Evolutionary conservation across 2,888 invertebrate species (phyloP).

Genomic region (Dendrolimus pini): DNA sequence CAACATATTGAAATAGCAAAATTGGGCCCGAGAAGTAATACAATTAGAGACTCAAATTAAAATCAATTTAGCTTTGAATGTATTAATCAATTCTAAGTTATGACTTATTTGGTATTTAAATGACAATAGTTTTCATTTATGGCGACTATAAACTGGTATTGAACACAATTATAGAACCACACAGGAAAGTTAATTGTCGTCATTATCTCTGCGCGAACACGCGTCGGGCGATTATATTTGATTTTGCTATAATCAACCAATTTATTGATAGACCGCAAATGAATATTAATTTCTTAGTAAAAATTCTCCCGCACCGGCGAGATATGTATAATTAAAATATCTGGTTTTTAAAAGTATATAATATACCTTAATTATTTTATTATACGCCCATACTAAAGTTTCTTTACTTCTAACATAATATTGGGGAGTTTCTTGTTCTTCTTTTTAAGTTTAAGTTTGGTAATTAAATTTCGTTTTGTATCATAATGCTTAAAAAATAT

Average conservation of each 20-base stretch:
- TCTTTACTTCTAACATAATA: too few relatives aligned
- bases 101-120: background rate
- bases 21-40: too few relatives aligned
- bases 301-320: background rate
- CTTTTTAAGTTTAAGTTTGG: too few relatives aligned
- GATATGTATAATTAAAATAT: background rate
- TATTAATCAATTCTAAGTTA: background rate
- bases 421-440: too few relatives aligned
- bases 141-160: background rate
- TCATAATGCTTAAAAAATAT: too few relatives aligned
- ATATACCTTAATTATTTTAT: background rate
- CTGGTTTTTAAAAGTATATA: background rate
- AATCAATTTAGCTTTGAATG: too few relatives aligned
- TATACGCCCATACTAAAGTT: background rate
- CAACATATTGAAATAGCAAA: too few relatives aligned
- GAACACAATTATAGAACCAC: background rate
- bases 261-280: background rate
- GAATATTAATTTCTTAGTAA: background rate
- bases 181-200: background rate
- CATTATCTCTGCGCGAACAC: background rate
- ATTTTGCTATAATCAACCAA: background rate
- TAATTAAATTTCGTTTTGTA: too few relatives aligned
- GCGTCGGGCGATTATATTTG: background rate
- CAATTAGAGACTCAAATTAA: too few relatives aligned
- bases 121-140: background rate